Evolutionary conservation across 1,140 invertebrate genomes (phyloP).

Genomic region (Ostrea denselamellosa): DNA sequence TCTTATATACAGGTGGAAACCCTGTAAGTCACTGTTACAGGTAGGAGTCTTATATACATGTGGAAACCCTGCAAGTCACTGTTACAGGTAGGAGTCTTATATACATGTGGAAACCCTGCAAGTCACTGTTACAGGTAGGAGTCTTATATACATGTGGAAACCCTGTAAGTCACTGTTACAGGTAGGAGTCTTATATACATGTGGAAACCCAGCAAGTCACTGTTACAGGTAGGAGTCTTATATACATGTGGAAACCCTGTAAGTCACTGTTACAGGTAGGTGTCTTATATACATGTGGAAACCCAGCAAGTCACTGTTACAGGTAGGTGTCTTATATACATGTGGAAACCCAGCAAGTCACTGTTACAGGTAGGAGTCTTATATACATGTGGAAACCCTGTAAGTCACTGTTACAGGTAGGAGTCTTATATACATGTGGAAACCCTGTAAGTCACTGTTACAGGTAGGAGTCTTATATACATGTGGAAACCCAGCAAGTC

Average conservation of each 20-base stretch:
- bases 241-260: slow-evolving; percentile 47
- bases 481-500: slow-evolving; percentile 64
- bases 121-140: background rate
- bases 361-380: slow-evolving; percentile 58
- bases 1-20: too few relatives aligned
- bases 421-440: too few relatives aligned
- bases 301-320: slow-evolving; percentile 62
- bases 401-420: slow-evolving; percentile 65
- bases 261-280: slow-evolving; percentile 65
- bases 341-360: slow-evolving; percentile 63
- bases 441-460: slow-evolving; percentile 62
- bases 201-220: too few relatives aligned
- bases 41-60: slow-evolving; percentile 40
- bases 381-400: too few relatives aligned
- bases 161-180: background rate
- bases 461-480: slow-evolving; percentile 55
- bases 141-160: slow-evolving; percentile 29
- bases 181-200: too few relatives aligned
- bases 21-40: slow-evolving; percentile 60
- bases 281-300: too few relatives aligned
- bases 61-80: too few relatives aligned
- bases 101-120: too few relatives aligned
- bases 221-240: background rate
- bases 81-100: background rate
- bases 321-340: slow-evolving; percentile 53